Percentiles rank a stretch among this genome's conserved stretches.
phyloP scores from a whole-genome alignment of 2,113 vertebrate genomes.

The Pachyramphus minor region DNA sequence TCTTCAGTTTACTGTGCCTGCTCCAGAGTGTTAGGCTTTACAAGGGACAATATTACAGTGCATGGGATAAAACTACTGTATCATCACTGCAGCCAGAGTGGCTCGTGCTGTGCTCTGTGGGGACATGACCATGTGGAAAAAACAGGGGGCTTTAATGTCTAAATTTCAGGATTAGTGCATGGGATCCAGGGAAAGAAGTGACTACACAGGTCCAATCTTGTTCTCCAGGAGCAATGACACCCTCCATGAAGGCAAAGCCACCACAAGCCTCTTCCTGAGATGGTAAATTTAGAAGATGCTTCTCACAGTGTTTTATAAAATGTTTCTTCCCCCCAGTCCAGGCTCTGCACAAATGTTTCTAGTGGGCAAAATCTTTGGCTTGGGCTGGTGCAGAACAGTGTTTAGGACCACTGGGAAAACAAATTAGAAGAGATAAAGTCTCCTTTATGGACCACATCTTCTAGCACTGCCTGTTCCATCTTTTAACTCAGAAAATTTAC shows the following conservation, averaged over 20 bases:
- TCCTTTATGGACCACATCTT: not conserved
- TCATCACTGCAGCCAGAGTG: not conserved
- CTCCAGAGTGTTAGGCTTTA: not conserved
- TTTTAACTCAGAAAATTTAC: not conserved
- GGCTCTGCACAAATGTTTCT: not conserved
- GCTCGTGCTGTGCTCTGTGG: rapidly evolving
- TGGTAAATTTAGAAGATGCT: not conserved
- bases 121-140: not conserved
- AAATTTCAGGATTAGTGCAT: not conserved
- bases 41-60: not conserved
- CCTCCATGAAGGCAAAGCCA: not conserved
- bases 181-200: not conserved
- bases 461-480: not conserved
- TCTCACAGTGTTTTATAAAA: not conserved
- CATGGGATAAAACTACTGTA: not conserved
- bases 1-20: constrained; percentile 17
- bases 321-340: not conserved
- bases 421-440: not conserved
- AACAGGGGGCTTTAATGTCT: not conserved
- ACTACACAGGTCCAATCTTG: not conserved
- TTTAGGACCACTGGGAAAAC: not conserved
- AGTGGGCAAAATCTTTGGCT: not conserved
- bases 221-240: not conserved
- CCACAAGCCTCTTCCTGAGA: not conserved
- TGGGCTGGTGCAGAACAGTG: not conserved